Percentiles rank a stretch among this genome's conserved stretches.
Conservation (phyloP, 2,888 invertebrate genomes). For the Sphecodes monilicornis region DNA sequence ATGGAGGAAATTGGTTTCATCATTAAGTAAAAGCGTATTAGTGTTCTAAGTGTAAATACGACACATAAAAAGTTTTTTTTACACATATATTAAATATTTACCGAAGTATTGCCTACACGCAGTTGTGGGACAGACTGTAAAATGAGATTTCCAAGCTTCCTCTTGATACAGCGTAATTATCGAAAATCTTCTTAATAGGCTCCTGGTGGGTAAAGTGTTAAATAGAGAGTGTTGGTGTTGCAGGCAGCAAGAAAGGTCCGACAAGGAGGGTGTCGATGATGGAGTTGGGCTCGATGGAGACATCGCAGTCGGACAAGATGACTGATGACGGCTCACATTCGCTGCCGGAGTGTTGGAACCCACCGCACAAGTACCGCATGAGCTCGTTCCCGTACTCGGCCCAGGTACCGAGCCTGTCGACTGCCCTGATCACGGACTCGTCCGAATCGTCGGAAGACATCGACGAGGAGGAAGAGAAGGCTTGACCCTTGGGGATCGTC, state of each 20-base stretch:
- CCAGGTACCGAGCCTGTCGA: conserved; percentile 87
- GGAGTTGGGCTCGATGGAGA: conserved; percentile 87
- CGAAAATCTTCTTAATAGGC: neutral
- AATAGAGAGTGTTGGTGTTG: conserved; percentile 19
- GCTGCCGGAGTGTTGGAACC: conserved; percentile 80
- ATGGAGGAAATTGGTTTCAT: no score
- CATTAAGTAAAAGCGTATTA: no score
- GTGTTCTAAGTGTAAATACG: no score
- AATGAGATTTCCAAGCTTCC: no score
- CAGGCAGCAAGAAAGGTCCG: conserved; percentile 60
- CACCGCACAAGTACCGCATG: conserved; percentile 77
- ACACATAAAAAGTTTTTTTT: no score
- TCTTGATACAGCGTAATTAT: no score
- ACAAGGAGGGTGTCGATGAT: conserved; percentile 88
- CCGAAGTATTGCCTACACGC: no score
- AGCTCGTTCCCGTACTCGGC: conserved; percentile 82
- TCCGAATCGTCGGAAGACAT: conserved; percentile 85
- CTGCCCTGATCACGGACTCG: conserved; percentile 89
- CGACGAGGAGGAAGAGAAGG: conserved; percentile 78
- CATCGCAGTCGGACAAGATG: conserved; percentile 80
- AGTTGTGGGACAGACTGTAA: no score
- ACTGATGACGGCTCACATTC: conserved; percentile 76
- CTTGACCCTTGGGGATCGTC: conserved; percentile 78
- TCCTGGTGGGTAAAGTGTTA: neutral
- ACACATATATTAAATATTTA: no score